A percentile compares a stretch with the other conserved stretches of the same genome.
Evolutionary conservation across 2,888 invertebrate genomes (phyloP).

Genomic region (Andrena haemorrhoa): DNA sequence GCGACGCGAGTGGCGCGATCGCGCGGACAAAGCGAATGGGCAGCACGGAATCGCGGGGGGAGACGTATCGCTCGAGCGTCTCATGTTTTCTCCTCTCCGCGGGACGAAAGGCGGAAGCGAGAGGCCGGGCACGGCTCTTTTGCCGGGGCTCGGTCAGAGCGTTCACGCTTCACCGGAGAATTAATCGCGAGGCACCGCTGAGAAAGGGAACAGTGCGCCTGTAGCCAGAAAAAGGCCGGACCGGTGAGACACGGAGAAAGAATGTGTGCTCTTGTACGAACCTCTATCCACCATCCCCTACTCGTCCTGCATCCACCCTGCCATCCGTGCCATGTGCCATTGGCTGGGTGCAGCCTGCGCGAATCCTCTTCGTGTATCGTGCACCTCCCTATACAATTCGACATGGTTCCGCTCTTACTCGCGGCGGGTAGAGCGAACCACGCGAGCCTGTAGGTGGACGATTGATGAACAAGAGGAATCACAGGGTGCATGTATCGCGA

Average conservation of each 20-base stretch:
- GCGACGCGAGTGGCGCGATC: background rate
- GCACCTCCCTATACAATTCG: conserved; percentile 52
- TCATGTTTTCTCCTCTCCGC: conserved; percentile 38
- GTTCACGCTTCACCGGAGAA: conserved; percentile 50
- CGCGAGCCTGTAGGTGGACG: background rate
- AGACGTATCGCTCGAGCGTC: conserved; percentile 42
- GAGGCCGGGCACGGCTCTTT: conserved; percentile 48
- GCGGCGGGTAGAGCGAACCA: background rate
- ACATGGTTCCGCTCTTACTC: conserved; percentile 53
- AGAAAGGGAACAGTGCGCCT: conserved; percentile 19
- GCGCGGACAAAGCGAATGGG: background rate
- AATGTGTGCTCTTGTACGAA: background rate
- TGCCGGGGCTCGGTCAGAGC: conserved; percentile 30
- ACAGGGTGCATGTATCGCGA: background rate
- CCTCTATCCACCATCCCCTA: background rate
- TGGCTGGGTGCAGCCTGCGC: conserved; percentile 17
- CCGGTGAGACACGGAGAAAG: conserved; percentile 13
- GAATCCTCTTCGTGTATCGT: conserved; percentile 28
- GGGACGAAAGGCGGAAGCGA: conserved; percentile 49
- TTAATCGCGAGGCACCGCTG: conserved; percentile 55
- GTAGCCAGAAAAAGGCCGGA: conserved; percentile 20
- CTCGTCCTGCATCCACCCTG: too few species aligned
- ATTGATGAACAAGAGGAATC: background rate
- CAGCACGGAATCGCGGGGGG: conserved; percentile 11
- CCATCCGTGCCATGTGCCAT: too few species aligned